Evolutionary conservation across 2,888 invertebrate genomes (phyloP), one percentile per base, ranked within the genome.

Genomic region (Embidobia sp.): DNA sequence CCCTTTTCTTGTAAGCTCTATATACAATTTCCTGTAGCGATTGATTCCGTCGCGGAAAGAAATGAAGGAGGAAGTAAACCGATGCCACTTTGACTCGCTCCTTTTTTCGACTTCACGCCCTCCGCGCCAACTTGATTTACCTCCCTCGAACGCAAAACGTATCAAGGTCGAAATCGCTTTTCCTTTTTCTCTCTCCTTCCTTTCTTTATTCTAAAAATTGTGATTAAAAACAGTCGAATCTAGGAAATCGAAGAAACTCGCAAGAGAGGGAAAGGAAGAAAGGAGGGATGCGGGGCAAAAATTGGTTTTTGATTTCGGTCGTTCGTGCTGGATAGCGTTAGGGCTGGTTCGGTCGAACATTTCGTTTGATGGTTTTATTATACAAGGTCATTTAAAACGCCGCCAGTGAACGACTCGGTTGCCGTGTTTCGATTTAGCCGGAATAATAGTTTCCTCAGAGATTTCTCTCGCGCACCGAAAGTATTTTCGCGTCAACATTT

Each of bases 101-200:
- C 77, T 80, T 82, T 74, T 78, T 67, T 72, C 77, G 77, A 79
- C 76, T 79, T 77, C 76, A 77, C 79, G 76, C 79, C 77, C 77
- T 70, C 40, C 59, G 63, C 44, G 53, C 70, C 63, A 64, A 59
- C 59, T 63, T 76, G 64, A 70, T 76, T 70, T 76, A 76, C 70
- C 35, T 51, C 29, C 37, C 26, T 22, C 27, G 40, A 33, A 27
- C 48, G 40, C 13, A 59, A 74, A 63, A 59, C 29, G 49, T 37
- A 75, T 55, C 61, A 70, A 64, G 64, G 64, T 57, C 48, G 49
- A 18, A 63, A 48, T 31, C 22, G 51, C 44, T 37, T 33, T 44
- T 27, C 4, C 13, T 11, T 19, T 49, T 11, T 29, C 31, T 31
- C 11, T 13, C 1, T 18, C 1, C 11, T 15, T 11, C 6, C 31